phyloP scores from a whole-genome alignment of 1,140 invertebrate species.

The Brachionus angularis region DNA sequence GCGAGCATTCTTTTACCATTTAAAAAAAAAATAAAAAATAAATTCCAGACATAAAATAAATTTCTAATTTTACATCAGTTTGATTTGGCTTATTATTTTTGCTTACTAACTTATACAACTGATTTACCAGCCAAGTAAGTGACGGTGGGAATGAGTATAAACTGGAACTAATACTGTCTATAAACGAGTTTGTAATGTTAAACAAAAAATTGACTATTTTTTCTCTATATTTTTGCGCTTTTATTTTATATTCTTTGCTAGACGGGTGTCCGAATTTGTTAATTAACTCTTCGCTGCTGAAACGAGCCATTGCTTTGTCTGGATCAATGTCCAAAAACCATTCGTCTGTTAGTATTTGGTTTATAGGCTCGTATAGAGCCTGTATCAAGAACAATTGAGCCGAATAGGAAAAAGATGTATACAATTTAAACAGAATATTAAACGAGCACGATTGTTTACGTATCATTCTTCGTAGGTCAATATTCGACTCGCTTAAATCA shows the following conservation, averaged over 20 bases:
- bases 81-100: slow-evolving; percentile 54
- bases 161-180: slow-evolving; percentile 75
- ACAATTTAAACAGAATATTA: slow-evolving; percentile 77
- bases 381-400: slow-evolving; percentile 86
- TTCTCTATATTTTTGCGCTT: slow-evolving; percentile 69
- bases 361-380: slow-evolving; percentile 81
- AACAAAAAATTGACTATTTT: slow-evolving; percentile 71
- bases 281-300: slow-evolving; percentile 66
- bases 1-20: slow-evolving; percentile 48
- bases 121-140: slow-evolving; percentile 63
- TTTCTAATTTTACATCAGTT: slow-evolving; percentile 64
- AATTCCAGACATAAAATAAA: background rate
- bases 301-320: slow-evolving; percentile 73
- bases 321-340: slow-evolving; percentile 86
- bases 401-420: slow-evolving; percentile 82
- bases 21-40: background rate
- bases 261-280: slow-evolving; percentile 52
- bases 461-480: slow-evolving; percentile 76
- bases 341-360: slow-evolving; percentile 85
- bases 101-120: slow-evolving; percentile 61
- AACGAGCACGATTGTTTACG: slow-evolving; percentile 81
- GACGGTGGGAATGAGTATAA: slow-evolving; percentile 83
- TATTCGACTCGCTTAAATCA: slow-evolving; percentile 62
- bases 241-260: slow-evolving; percentile 66
- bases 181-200: slow-evolving; percentile 74